Percentiles rank a stretch among this genome's conserved stretches.
phyloP scores from a whole-genome alignment of 2,888 invertebrate genomes.

The Thymelicus sylvestris region DNA sequence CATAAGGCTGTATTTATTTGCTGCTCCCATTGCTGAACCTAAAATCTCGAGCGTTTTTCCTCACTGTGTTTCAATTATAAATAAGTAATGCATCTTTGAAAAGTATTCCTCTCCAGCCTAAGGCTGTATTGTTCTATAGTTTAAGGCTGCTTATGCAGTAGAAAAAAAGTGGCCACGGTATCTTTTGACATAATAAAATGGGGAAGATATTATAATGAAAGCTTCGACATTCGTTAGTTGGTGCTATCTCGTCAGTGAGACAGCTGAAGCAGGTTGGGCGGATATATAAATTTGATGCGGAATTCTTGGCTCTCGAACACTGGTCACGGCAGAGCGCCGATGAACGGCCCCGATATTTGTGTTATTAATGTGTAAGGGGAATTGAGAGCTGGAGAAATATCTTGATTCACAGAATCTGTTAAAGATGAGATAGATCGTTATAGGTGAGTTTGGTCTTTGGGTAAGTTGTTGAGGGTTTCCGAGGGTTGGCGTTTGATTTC shows the following conservation, averaged over 20 bases:
- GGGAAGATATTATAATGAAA: not conserved
- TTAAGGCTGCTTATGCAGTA: no score
- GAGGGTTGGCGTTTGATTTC: no score
- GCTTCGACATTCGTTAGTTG: not conserved
- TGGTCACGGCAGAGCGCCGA: conserved; percentile 56
- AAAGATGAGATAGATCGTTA: not conserved
- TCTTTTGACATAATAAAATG: no score
- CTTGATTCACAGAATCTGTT: conserved; percentile 16
- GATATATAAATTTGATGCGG: conserved; percentile 65
- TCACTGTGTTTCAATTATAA: no score
- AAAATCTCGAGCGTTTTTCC: no score
- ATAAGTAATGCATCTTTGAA: no score
- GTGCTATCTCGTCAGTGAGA: not conserved
- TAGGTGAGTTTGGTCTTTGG: not conserved
- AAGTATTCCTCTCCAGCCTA: no score
- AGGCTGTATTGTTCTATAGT: no score
- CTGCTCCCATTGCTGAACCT: no score
- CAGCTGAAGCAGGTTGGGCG: conserved; percentile 48
- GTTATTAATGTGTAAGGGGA: conserved; percentile 37
- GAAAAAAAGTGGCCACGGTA: no score
- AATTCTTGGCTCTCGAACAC: conserved; percentile 66
- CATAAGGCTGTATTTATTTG: no score
- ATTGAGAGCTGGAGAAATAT: conserved; percentile 32
- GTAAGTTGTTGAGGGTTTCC: no score
- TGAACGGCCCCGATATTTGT: conserved; percentile 59